Percentiles rank a stretch among this genome's conserved stretches.
Evolutionary conservation across 2,113 vertebrate genomes (phyloP).

Genomic region (Malurus alboscapulatus): DNA sequence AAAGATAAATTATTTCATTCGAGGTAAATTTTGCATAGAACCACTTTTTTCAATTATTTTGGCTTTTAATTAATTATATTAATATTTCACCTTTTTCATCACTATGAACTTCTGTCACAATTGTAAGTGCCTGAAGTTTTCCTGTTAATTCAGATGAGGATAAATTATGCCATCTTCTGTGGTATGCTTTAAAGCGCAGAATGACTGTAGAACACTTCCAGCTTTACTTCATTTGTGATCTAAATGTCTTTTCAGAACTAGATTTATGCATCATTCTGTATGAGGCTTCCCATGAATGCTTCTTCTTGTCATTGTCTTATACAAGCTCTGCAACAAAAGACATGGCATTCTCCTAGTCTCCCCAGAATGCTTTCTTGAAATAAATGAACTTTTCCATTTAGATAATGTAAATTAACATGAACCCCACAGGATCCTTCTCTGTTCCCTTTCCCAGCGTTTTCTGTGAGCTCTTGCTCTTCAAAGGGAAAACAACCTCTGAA

Average conservation of each 20-base stretch:
- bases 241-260: background rate
- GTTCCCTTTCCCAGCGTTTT: background rate
- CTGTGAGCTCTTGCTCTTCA: background rate
- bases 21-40: background rate
- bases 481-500: background rate
- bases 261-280: background rate
- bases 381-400: background rate
- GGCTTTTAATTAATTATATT: background rate
- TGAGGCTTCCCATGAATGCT: background rate
- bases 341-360: rapidly evolving
- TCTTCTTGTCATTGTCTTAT: background rate
- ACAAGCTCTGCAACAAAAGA: background rate
- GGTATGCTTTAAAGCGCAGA: background rate
- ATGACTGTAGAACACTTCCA: background rate
- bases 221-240: background rate
- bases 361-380: background rate
- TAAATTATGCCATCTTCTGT: background rate
- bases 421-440: background rate
- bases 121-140: background rate
- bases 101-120: background rate
- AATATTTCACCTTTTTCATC: background rate
- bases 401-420: background rate
- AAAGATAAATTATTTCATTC: background rate
- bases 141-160: background rate
- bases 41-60: background rate